Base-by-base conservation (phyloP, 2,113 vertebrate genomes). In the Indicator indicator region DNA sequence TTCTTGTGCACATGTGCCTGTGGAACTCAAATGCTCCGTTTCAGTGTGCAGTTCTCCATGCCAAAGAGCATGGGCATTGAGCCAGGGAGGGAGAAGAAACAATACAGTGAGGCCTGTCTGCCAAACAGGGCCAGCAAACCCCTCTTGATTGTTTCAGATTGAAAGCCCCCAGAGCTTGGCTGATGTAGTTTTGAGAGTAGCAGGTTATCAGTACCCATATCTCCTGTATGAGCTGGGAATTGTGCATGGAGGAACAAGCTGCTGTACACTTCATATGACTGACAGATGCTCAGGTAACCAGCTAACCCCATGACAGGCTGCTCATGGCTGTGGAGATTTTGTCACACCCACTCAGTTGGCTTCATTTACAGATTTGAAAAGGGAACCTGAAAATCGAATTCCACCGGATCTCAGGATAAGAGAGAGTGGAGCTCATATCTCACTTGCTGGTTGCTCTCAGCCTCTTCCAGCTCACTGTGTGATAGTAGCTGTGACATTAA, bases 261-360 rank as follows among this genome's bases (percentile, higher is more conserved):
- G 33, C 32, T 19, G 40, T 18, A 28, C 20, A 8, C 10, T 28
- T 38, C 0, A 44, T 0, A 0, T 4, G 87, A 26, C 0, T 7
- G 36, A 21, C 1, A 6, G 71, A 48, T 46, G 70, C 32, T 70
- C 46, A 1, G 2, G 1, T 8, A 10, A 23, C 33, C 56, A 27
- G 32, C 32, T 14, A 33, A 27, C 4, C 27, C 16, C 26, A n/a
- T 0, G 4, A 2, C 23, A 28, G 5, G 19, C 65, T 33, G 52
- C 69, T 44, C 0, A 0, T 7, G 79, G 33, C 5, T 36, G 55
- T 27, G 48, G 73, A 10, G 8, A 2, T n/a, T 80, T 80, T 64
- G 48, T 68, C 55, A 15, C 63, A 30, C 27, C 46, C 16, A 4
- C 48, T 64, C 6, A 2, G 11, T 23, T 48, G 84, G 30, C 5